Evolutionary conservation across 1,140 invertebrate species (phyloP).

Genomic region (Bombus superbus): DNA sequence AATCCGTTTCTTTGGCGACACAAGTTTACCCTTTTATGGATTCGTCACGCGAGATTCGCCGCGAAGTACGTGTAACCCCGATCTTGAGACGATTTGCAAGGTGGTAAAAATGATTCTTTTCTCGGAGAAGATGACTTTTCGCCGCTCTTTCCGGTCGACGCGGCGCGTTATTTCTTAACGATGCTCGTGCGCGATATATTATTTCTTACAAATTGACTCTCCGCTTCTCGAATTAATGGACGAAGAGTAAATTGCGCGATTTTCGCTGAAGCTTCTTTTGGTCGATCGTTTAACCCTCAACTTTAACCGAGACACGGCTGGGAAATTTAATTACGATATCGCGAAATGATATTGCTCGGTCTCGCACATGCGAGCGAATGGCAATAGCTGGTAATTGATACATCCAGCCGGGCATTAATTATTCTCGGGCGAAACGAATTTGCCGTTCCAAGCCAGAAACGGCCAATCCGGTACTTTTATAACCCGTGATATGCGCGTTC

Average conservation of each 20-base stretch:
- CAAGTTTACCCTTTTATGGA: neutral
- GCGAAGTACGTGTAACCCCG: neutral
- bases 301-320: neutral
- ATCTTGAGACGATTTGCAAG: neutral
- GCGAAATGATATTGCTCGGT: neutral
- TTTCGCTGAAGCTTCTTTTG: neutral
- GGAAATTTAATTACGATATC: constrained; percentile 19
- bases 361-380: neutral
- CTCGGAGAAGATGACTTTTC: neutral
- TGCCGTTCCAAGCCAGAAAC: neutral
- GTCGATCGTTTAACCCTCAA: neutral
- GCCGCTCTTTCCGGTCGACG: too few species aligned
- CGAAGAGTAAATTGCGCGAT: neutral
- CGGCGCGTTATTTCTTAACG: neutral
- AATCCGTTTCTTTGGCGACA: neutral
- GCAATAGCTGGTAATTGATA: constrained; percentile 14
- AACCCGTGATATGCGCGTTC: neutral
- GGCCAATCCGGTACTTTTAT: neutral
- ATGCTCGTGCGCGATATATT: neutral
- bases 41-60: too few species aligned
- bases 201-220: neutral
- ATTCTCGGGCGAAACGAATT: neutral
- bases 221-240: neutral
- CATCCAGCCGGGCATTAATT: neutral
- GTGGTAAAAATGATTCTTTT: neutral